Evolutionary conservation across 2,113 vertebrate genomes (phyloP).

Genomic region (Tauraco erythrolophus): DNA sequence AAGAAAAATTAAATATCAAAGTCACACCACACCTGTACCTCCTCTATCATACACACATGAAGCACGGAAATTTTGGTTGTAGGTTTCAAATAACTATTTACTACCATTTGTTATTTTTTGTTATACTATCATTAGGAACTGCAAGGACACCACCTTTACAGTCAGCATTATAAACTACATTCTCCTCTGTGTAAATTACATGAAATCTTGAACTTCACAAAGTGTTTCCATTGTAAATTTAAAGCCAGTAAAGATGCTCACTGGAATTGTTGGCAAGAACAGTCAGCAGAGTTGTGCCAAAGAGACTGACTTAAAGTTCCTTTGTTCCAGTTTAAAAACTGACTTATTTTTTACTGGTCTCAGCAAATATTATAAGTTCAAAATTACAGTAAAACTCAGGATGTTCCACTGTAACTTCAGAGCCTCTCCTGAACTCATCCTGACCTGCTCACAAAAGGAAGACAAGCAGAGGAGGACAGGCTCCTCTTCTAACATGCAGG

Average conservation of each 20-base stretch:
- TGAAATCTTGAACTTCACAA: neutral
- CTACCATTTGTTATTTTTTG: neutral
- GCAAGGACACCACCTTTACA: neutral
- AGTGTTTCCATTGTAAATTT: neutral
- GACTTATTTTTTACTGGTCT: neutral
- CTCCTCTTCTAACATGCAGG: neutral
- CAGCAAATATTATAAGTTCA: neutral
- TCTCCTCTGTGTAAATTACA: neutral
- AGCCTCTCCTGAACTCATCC: neutral
- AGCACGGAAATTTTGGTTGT: neutral
- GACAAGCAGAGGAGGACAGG: neutral
- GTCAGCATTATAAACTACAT: neutral
- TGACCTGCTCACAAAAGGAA: neutral
- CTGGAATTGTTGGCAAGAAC: neutral
- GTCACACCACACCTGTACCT: neutral
- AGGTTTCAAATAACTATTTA: neutral
- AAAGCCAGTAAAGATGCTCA: neutral
- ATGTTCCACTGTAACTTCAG: neutral
- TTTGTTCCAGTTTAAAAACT: neutral
- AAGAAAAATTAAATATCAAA: neutral
- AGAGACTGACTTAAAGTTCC: neutral
- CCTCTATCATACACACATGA: accelerated
- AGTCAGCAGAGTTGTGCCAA: neutral
- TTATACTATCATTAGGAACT: neutral
- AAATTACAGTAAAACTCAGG: neutral